Percentiles rank a stretch among this genome's conserved stretches.
Conservation (phyloP, 2,888 invertebrate genomes). For the Synanthedon formicaeformis region DNA sequence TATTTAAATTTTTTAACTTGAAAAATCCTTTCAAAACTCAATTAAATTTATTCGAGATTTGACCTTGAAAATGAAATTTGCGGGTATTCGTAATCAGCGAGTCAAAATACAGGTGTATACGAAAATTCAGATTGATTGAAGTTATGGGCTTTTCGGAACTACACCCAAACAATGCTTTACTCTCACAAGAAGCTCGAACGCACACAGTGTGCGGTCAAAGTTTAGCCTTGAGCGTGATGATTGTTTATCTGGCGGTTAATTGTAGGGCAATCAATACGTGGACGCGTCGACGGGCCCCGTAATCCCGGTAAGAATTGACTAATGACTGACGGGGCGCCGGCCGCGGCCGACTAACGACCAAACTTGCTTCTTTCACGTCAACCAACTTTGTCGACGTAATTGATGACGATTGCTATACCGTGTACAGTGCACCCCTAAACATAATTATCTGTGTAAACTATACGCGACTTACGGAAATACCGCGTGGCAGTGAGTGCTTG, state of each 20-base stretch:
- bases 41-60: too few species aligned
- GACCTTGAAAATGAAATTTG: too few species aligned
- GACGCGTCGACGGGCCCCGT: slow-evolving; percentile 3
- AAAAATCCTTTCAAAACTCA: too few species aligned
- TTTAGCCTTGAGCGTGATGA: too few species aligned
- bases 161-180: too few species aligned
- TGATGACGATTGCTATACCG: background rate
- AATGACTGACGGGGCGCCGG: slow-evolving; percentile 1
- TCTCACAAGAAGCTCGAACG: too few species aligned
- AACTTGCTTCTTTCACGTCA: slow-evolving; percentile 1
- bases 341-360: slow-evolving; percentile 1
- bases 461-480: background rate
- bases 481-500: background rate
- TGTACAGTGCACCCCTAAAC: background rate
- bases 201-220: too few species aligned
- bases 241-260: background rate
- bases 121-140: too few species aligned
- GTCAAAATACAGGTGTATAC: too few species aligned
- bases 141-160: too few species aligned
- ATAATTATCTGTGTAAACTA: background rate
- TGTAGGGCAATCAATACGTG: slow-evolving; percentile 4
- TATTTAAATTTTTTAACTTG: too few species aligned
- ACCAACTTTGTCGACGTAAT: slow-evolving; percentile 1
- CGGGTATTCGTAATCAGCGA: too few species aligned
- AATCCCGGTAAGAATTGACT: slow-evolving; percentile 4